Evolutionary conservation across 2,113 vertebrate genomes (phyloP).

Genomic region (Austrofundulus limnaeus): DNA sequence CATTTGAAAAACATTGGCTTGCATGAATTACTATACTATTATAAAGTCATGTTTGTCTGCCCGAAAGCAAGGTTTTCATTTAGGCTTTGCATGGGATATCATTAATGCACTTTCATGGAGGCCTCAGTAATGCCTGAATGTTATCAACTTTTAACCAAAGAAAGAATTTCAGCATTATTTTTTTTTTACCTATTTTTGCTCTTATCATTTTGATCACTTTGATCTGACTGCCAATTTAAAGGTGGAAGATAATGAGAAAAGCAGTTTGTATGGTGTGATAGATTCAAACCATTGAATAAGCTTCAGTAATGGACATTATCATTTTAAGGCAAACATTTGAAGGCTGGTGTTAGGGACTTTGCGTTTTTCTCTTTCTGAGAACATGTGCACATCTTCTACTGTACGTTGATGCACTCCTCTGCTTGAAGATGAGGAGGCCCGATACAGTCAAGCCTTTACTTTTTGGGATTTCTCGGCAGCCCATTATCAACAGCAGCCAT

Average conservation of each 20-base stretch:
- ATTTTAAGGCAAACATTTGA: conserved; percentile 9
- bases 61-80: conserved; percentile 75
- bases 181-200: conserved; percentile 8
- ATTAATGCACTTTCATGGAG: conserved; percentile 71
- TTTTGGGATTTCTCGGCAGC: conserved; percentile 78
- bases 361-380: conserved; percentile 9
- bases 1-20: conserved; percentile 79
- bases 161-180: conserved; percentile 13
- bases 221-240: conserved; percentile 6
- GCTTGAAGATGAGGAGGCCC: conserved; percentile 57
- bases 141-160: conserved; percentile 52
- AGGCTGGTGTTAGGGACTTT: neutral
- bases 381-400: conserved; percentile 27
- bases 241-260: conserved; percentile 4
- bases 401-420: conserved; percentile 46
- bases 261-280: neutral
- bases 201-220: neutral
- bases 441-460: conserved; percentile 73
- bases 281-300: conserved; percentile 20
- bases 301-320: conserved; percentile 1
- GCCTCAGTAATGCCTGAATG: conserved; percentile 67
- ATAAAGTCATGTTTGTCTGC: conserved; percentile 71
- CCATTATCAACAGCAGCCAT: conserved; percentile 79
- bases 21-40: conserved; percentile 76
- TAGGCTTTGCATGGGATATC: conserved; percentile 67